phyloP scores from a whole-genome alignment of 2,888 invertebrate genomes.

The Cyrtodaria siliqua region DNA sequence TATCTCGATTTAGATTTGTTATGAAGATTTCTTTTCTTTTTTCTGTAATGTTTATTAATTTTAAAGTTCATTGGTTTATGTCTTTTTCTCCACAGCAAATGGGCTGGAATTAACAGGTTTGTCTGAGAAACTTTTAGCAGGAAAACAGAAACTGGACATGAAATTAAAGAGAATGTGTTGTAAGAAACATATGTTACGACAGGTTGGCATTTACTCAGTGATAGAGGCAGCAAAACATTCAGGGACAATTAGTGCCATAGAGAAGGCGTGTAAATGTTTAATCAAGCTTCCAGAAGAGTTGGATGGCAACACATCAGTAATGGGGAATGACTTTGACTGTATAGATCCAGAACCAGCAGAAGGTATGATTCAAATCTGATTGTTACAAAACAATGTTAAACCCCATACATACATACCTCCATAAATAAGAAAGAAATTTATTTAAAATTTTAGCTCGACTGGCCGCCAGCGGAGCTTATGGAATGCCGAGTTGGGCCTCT shows the following conservation, averaged over 20 bases:
- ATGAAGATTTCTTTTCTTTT: no score
- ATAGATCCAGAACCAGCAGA: slow-evolving; percentile 27
- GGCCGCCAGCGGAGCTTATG: no score
- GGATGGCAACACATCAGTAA: slow-evolving; percentile 4
- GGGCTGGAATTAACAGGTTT: slow-evolving; percentile 53
- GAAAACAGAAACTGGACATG: slow-evolving; percentile 45
- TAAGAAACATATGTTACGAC: slow-evolving; percentile 43
- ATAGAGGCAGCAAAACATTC: slow-evolving; percentile 34
- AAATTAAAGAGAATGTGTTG: slow-evolving; percentile 53
- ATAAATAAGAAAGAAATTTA: no score
- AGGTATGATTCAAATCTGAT: no score
- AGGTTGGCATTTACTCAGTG: slow-evolving; percentile 45
- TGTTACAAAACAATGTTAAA: no score
- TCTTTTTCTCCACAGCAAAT: slow-evolving; percentile 33
- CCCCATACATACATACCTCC: no score
- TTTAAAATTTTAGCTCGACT: no score
- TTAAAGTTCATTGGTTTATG: no score
- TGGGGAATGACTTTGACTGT: background rate
- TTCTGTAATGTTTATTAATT: background rate
- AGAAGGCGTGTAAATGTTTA: slow-evolving; percentile 48
- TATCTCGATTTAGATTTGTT: no score
- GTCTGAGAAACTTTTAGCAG: slow-evolving; percentile 47
- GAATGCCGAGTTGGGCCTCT: no score
- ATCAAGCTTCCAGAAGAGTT: slow-evolving; percentile 56
- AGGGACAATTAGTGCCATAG: slow-evolving; percentile 53